phyloP scores from a whole-genome alignment of 23 tunicate genomes.

The Ciona savignyi region DNA sequence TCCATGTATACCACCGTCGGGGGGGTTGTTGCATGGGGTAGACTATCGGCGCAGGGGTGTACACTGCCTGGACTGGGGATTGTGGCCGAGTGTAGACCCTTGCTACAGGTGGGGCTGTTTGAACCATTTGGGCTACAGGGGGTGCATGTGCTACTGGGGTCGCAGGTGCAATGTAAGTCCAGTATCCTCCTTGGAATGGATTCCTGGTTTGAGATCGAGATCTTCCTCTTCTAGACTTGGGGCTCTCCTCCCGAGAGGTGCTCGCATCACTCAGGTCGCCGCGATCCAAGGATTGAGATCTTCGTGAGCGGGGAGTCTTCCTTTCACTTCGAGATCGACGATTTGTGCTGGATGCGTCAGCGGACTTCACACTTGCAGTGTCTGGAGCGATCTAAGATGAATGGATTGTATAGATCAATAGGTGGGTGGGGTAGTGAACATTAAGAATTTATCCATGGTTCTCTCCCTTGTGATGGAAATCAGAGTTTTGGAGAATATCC shows the following conservation, averaged over 20 bases:
- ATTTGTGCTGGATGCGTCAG: conserved; percentile 9
- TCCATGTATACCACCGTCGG: background rate
- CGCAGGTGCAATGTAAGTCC: conserved; percentile 40
- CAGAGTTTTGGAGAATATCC: background rate
- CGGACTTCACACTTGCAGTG: conserved; percentile 8
- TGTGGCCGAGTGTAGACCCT: background rate
- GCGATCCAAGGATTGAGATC: conserved; percentile 38
- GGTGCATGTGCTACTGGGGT: conserved; percentile 1
- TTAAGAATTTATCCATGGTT: too few relatives aligned
- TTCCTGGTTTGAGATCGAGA: conserved; percentile 27
- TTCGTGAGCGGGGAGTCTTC: conserved; percentile 12
- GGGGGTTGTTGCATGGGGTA: conserved; percentile 14
- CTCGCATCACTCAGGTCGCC: conserved; percentile 16
- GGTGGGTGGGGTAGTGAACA: too few relatives aligned
- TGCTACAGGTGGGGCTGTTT: conserved; percentile 7
- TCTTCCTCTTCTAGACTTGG: conserved; percentile 10
- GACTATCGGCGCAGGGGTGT: conserved; percentile 24
- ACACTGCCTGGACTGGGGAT: conserved; percentile 14
- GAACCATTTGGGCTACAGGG: background rate
- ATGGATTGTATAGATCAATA: too few relatives aligned
- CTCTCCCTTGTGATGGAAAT: background rate
- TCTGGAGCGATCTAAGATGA: too few relatives aligned
- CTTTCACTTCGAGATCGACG: conserved; percentile 1
- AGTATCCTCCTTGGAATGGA: conserved; percentile 30
- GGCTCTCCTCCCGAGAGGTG: conserved; percentile 9